Evolutionary conservation across 2,113 vertebrate genomes (phyloP), one percentile per base, ranked within the genome.

Genomic region (Scomber japonicus): DNA sequence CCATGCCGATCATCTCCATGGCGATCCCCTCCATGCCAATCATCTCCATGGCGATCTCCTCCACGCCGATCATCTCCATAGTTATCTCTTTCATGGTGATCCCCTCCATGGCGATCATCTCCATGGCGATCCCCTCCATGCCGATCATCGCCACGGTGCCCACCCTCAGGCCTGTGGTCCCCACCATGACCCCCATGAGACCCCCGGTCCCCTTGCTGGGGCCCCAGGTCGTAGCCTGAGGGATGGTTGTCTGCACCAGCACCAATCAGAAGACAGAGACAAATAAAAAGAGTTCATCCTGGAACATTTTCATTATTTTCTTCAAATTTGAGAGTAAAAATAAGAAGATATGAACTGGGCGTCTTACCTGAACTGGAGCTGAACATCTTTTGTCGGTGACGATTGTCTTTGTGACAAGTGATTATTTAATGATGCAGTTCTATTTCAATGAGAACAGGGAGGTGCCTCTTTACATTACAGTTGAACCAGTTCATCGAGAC

Each of bases 401-500:
- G 44, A 44, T 15, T 0, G 13, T 53, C 14, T 46, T 5, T 51
- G 40, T 11, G 19, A 5, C 2, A 2, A n/a, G 17, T 27, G 21
- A 64, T 2, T 27, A 3, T 2, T 11, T 8, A 3, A 19, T 16
- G 16, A 54, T 17, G 0, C 27, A 17, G 44, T 24, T 0, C n/a
- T 68, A 24, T 27, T 50, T n/a, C 1, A 71, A 46, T 19, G 24
- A 31, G 49, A 55, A 60, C 16, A 72, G 71, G 66, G 74, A 1
- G 65, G 65, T 0, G 13, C 14, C 54, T 0, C 0, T 16, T 61
- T 2, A 56, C 14, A 4, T 54, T 59, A 12, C 49, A 50, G 64
- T 8, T 5, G 8, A 81, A 78, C 78, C 73, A 40, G 81, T 84
- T 56, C 17, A 16, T 66, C 60, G 1, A 11, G 35, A 73, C 10